Evolutionary conservation across 2,797 vertebrate genomes (phyloP), one percentile per base, ranked within the genome.

Genomic region (Phataginus tricuspis): DNA sequence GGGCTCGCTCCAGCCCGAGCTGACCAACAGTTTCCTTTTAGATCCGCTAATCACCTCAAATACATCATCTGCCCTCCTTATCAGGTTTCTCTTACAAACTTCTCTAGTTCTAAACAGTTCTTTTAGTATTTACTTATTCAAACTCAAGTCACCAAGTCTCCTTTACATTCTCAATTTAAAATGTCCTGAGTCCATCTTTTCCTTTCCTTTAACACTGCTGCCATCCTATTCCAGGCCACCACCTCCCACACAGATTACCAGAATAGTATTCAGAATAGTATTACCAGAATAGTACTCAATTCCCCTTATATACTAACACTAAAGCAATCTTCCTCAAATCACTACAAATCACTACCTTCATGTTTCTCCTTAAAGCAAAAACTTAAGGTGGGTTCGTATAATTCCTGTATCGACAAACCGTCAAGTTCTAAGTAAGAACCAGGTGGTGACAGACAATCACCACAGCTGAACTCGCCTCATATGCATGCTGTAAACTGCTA

Each of bases 331-430:
- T 66, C n/a, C 29, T 63, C 37, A 96, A 68, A 90, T 91, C 84
- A 93, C 25, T 85, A 91, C 37, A 96, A 68, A 90, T 91, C 84
- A 93, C 25, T 85, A 91, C 68, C 23, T 63, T 78, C 31, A 63
- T 55, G 68, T 64, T 90, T 85, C 29, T 86, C 64, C 42, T 75
- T 51, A 77, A 59, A 21, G 86, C 39, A 78, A 49, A 68, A 78
- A 95, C 27, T 23, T 95, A 91, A 94, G 75, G 88, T 74, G 14
- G 31, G 31, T 77, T 91, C 9, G 1, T n/a, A 61, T 71, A 45
- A 93, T 83, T 94, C 29, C 31, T 71, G 1, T 13, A 83, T 49
- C 51, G 77, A 95, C 66, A 93, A 92, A 80, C 37, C 37, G 82
- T 79, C 37, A 59, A 78, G 39, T 37, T 83, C 14, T 89, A 42